Evolutionary conservation across 2,797 vertebrate genomes (phyloP), one percentile per base, ranked within the genome.

Genomic region (Nannoperca australis): DNA sequence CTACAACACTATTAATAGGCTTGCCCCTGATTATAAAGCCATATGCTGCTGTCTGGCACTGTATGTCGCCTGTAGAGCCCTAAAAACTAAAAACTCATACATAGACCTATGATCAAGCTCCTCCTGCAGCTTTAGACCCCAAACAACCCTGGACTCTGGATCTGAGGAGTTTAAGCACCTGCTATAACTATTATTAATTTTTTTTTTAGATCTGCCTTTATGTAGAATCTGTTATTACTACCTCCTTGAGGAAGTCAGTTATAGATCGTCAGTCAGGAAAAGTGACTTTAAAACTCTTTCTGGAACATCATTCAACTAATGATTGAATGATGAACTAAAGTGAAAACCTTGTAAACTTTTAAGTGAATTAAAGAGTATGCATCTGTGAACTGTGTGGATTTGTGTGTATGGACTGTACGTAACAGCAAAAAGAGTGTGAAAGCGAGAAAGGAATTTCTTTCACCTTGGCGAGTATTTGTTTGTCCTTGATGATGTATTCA

Each of bases 401-500:
- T 36, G 38, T 40, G 40, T 24, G 61, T 50, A 22, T 54, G 49
- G 49, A 44, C 38, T 11, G 13, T 44, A 40, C 8, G 12, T 17
- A 36, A 0, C 1, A 6, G 0, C 22, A 66, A 38, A 38, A 38
- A 30, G 1, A n/a, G 9, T 30, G 38, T 30, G 38, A 1, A 50
- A 42, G 22, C 30, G 8, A 20, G 5, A 50, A n/a, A 32, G 45
- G 3, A 0, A 10, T 34, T 3, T 45, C 17, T 47, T 67, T 91
- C 94, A 99, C 98, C 97, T 99, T 99, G 87, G 98, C 98, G 81
- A 99, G 97, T 82, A 99, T 98, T 70, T 99, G 97, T 88, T 99
- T 99, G 94, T 99, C 98, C 92, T 99, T 99, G 91, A 99, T 99
- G 91, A 99, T 98, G 91, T 99, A 99, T 86, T 99, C 98, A 0